Conservation (phyloP, 2,888 invertebrate species). For the Zelleria hepariella region DNA sequence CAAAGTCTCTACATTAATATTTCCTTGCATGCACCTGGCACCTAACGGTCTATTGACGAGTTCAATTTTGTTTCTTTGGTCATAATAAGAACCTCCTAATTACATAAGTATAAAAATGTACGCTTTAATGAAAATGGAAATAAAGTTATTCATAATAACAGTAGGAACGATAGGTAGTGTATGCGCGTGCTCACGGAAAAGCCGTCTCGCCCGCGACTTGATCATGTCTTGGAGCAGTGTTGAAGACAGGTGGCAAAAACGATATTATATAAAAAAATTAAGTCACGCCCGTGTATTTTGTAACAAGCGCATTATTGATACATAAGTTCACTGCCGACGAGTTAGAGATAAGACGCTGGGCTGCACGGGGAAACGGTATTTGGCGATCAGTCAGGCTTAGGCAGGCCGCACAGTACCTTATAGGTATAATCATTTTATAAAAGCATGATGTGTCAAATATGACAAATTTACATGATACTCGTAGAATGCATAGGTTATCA, state of each 20-base stretch:
- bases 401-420: background rate
- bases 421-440: too few relatives aligned
- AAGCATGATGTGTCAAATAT: background rate
- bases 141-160: slow-evolving; percentile 61
- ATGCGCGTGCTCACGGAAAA: slow-evolving; percentile 45
- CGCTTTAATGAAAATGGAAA: slow-evolving; percentile 69
- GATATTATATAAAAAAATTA: background rate
- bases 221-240: background rate
- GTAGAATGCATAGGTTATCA: background rate
- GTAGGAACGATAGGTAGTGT: slow-evolving; percentile 35
- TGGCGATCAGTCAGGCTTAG: background rate
- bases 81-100: slow-evolving; percentile 56
- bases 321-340: slow-evolving; percentile 48
- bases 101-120: slow-evolving; percentile 69
- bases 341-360: background rate
- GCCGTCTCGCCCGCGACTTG: background rate
- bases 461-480: background rate
- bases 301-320: slow-evolving; percentile 29
- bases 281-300: slow-evolving; percentile 6
- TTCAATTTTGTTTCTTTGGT: slow-evolving; percentile 39
- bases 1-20: slow-evolving; percentile 27
- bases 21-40: slow-evolving; percentile 53
- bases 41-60: slow-evolving; percentile 34
- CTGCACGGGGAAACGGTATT: background rate
- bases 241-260: background rate